phyloP scores from a whole-genome alignment of 1,140 invertebrate genomes.

The Bacillus rossius region DNA sequence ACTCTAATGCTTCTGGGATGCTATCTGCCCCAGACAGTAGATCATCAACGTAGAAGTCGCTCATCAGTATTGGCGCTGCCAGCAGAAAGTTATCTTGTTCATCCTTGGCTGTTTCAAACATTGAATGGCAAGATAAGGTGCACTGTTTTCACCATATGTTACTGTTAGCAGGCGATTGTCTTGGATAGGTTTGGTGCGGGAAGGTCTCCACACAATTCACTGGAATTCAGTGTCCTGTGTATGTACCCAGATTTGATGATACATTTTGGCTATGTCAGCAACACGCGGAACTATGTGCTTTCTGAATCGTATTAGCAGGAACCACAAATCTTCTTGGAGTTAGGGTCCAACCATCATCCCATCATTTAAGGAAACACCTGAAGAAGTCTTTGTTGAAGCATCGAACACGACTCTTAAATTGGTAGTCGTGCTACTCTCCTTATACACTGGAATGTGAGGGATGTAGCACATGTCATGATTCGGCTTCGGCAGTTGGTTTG shows the following conservation, averaged over 20 bases:
- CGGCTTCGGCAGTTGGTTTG: too few species aligned
- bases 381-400: conserved; percentile 16
- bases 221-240: not conserved
- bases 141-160: conserved; percentile 33
- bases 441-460: conserved; percentile 22
- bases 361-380: conserved; percentile 21
- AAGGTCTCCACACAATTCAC: conserved; percentile 25
- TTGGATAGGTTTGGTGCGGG: conserved; percentile 15
- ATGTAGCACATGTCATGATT: conserved; percentile 3
- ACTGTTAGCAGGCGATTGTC: conserved; percentile 33
- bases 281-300: conserved; percentile 13
- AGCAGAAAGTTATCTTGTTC: conserved; percentile 22
- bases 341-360: conserved; percentile 14
- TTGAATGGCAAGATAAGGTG: conserved; percentile 33
- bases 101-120: conserved; percentile 32
- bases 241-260: not conserved
- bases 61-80: conserved; percentile 25
- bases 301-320: conserved; percentile 11
- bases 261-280: conserved; percentile 25
- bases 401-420: conserved; percentile 25
- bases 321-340: conserved; percentile 14
- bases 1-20: conserved; percentile 17
- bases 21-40: conserved; percentile 31
- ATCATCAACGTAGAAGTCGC: conserved; percentile 44
- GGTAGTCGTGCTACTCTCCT: conserved; percentile 13